Evolutionary conservation across 2,113 vertebrate species (phyloP).

Genomic region (Notothenia coriiceps): DNA sequence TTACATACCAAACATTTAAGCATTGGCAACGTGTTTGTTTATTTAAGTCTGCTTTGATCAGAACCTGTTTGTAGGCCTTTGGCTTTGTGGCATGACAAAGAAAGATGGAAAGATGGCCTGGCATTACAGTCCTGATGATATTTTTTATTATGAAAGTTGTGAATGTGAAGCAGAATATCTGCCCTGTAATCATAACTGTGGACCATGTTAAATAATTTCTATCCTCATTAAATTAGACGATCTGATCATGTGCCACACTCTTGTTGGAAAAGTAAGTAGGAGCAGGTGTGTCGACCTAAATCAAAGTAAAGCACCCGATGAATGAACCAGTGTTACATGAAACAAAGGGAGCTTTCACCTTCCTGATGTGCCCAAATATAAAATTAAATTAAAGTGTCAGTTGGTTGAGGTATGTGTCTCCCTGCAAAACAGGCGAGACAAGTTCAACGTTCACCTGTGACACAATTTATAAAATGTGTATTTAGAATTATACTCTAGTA

Average conservation of each 20-base stretch:
- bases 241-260: not conserved
- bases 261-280: not conserved
- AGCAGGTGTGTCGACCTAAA: not conserved
- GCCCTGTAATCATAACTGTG: not conserved
- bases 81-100: not conserved
- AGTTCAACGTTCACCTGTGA: not conserved
- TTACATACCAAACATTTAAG: not conserved
- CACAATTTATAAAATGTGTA: not conserved
- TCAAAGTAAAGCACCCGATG: not conserved
- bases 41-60: not conserved
- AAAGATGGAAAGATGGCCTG: not conserved
- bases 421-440: conserved; percentile 28
- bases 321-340: conserved; percentile 22
- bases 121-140: not conserved
- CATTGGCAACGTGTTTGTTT: not conserved
- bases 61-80: not conserved
- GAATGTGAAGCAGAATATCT: not conserved
- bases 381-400: not conserved
- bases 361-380: not conserved
- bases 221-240: not conserved
- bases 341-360: not conserved
- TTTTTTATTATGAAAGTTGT: not conserved
- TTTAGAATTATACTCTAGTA: not conserved
- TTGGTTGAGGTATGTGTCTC: conserved; percentile 18
- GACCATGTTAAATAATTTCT: not conserved